phyloP scores from a whole-genome alignment of 2,888 invertebrate genomes.

The Scaptomyza cyrtandrae region DNA sequence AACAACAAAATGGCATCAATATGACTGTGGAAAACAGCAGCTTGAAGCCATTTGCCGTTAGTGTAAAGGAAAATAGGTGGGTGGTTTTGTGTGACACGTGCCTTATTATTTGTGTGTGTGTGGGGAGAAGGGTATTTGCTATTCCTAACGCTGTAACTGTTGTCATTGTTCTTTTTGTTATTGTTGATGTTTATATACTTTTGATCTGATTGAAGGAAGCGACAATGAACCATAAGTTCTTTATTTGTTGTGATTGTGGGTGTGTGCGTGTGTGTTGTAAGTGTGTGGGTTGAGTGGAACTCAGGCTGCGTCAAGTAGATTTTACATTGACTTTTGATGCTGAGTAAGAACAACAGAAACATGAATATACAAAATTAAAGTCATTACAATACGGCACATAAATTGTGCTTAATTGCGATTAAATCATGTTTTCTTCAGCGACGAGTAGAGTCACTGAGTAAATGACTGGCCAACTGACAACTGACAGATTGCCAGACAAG shows the following conservation, averaged over 20 bases:
- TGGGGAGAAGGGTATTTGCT: conserved; percentile 22
- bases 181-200: conserved; percentile 1
- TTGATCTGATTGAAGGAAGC: neutral
- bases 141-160: conserved; percentile 4
- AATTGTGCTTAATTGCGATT: conserved; percentile 55
- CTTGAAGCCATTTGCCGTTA: conserved; percentile 20
- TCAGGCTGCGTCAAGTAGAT: neutral
- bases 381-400: conserved; percentile 30
- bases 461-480: conserved; percentile 3
- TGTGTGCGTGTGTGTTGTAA: no score
- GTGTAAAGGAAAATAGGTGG: neutral
- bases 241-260: no score
- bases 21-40: conserved; percentile 14
- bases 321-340: neutral
- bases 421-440: conserved; percentile 27
- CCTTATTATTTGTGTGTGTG: conserved; percentile 27
- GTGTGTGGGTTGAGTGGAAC: neutral
- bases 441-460: conserved; percentile 16
- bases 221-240: conserved; percentile 32
- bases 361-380: neutral
- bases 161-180: conserved; percentile 12
- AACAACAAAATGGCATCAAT: conserved; percentile 25
- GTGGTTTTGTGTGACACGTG: conserved; percentile 13
- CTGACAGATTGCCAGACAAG: conserved; percentile 30
- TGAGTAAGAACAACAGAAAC: conserved; percentile 4